Base-by-base conservation (phyloP, 2,113 vertebrate species). In the Vulpes ferrilata region DNA sequence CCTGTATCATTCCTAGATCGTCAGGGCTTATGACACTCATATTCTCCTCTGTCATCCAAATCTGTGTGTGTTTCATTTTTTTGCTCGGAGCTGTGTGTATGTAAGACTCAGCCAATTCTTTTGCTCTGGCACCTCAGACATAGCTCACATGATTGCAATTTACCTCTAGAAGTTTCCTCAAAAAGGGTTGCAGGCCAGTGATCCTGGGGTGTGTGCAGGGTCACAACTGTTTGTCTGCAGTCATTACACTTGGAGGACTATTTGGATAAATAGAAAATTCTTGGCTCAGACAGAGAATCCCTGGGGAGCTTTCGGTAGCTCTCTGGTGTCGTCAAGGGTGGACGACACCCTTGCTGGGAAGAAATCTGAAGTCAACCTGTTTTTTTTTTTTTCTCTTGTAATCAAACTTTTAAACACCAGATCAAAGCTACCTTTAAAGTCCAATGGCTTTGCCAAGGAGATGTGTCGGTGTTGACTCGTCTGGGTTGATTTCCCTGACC, bases 191-290 rank as follows among this genome's bases (percentile, higher is more conserved):
- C 83, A 69, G 71, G 43, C 38, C 20, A 92, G 22, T 3, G 62
- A 43, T 71, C 53, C 35, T 92, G 51, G 73, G 71, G 65, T 19
- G 93, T 96, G 76, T 81, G 23, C 11, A 86, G 64, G 51, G 79
- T 94, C 59, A 69, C 53, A 65, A 48, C 48, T 59, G 76, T 81
- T 74, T 32, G 16, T 62, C 51, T 12, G 10, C 23, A 25, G 55
- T 88, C 62, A 12, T 65, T 92, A 25, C 35, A 57, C 27, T 73
- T 73, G 74, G 88, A 96, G 76, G 76, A 71, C 83, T 48, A 90
- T 96, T 93, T 90, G 67, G 74, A 88, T 92, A 69, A 38, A 74
- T 69, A 81, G 92, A 73, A 95, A 79, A 92, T 89, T 96, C 74
- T 93, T 90, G 85, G 38, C 81, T 92, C 55, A 30, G 27, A 22